A percentile compares a stretch with the other conserved stretches of the same genome.
Conservation (phyloP, 2,888 invertebrate genomes). For the Litoditis marina region DNA sequence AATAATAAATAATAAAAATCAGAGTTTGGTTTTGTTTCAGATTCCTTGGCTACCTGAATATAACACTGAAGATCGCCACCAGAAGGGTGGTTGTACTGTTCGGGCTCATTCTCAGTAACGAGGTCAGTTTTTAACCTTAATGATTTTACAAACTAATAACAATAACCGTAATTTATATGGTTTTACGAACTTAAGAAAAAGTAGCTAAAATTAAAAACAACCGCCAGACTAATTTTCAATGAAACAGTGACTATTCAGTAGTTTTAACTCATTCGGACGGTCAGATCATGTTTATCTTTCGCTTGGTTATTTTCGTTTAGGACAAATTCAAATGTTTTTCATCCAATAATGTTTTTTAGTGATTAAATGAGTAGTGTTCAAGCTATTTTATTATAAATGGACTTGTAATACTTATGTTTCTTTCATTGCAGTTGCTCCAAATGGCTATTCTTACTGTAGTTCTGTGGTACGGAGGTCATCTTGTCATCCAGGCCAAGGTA, state of each 20-base stretch:
- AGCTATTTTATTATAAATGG: too few relatives aligned
- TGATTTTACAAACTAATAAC: not conserved
- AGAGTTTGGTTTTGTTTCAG: slow-evolving; percentile 23
- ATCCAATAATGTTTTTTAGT: too few relatives aligned
- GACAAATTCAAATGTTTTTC: too few relatives aligned
- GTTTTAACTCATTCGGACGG: too few relatives aligned
- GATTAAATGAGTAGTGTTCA: too few relatives aligned
- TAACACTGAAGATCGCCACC: slow-evolving; percentile 52
- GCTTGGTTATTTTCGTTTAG: too few relatives aligned
- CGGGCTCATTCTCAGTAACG: slow-evolving; percentile 63
- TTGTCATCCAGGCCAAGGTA: slow-evolving; percentile 60
- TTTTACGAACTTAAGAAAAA: too few relatives aligned
- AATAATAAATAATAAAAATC: not conserved
- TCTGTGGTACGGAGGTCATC: slow-evolving; percentile 64
- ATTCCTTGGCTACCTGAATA: slow-evolving; percentile 51
- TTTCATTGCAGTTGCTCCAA: slow-evolving; percentile 57
- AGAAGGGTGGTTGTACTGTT: slow-evolving; percentile 62
- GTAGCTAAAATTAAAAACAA: too few relatives aligned
- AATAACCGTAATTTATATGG: not conserved
- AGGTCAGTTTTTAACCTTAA: slow-evolving; percentile 33
- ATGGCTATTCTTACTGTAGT: slow-evolving; percentile 61
- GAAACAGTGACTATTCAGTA: too few relatives aligned
- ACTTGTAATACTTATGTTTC: too few relatives aligned
- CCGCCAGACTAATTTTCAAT: too few relatives aligned
- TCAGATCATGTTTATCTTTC: not conserved